A percentile compares a stretch with the other conserved stretches of the same genome.
Evolutionary conservation across 2,888 invertebrate species (phyloP).

Genomic region (Leptinotarsa juncta): DNA sequence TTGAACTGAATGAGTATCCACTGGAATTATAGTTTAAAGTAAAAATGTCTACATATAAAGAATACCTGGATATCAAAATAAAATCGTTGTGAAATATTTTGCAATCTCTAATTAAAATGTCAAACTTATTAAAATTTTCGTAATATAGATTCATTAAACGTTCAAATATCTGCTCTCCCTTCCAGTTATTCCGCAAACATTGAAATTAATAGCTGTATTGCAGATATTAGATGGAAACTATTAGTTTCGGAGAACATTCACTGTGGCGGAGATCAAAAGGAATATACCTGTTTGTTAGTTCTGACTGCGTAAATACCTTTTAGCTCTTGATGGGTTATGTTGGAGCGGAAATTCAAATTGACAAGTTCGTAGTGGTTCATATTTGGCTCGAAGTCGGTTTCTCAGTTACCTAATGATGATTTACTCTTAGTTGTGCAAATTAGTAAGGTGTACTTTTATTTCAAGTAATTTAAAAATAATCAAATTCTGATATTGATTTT

Average conservation of each 20-base stretch:
- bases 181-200: conserved; percentile 10
- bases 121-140: no score
- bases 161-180: neutral
- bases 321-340: conserved; percentile 10
- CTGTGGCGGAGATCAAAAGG: conserved; percentile 13
- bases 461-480: no score
- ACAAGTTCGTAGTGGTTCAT: neutral
- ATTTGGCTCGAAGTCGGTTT: neutral
- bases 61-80: no score
- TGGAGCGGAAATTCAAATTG: conserved; percentile 7
- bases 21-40: no score
- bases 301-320: conserved; percentile 11
- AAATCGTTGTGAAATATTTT: no score
- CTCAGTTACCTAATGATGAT: neutral
- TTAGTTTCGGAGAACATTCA: conserved; percentile 8
- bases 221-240: conserved; percentile 9
- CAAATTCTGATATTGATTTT: no score
- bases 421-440: no score
- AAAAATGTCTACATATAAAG: no score
- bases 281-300: conserved; percentile 18
- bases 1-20: no score
- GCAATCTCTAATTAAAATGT: no score
- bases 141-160: neutral
- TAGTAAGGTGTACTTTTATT: no score
- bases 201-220: conserved; percentile 17